Evolutionary conservation across 2,888 invertebrate species (phyloP).

Genomic region (Drosophila barbarae): DNA sequence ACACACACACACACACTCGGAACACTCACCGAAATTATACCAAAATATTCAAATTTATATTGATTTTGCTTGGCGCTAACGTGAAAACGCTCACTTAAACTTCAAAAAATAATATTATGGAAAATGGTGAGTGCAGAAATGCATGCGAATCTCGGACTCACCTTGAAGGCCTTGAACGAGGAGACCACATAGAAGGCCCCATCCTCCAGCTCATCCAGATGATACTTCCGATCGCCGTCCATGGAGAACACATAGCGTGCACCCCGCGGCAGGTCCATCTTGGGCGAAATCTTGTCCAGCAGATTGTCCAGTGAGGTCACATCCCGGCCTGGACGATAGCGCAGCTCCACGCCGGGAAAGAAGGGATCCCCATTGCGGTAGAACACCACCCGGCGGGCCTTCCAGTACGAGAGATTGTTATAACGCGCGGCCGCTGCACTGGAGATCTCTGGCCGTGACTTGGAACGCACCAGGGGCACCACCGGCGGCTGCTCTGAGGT

Average conservation of each 20-base stretch:
- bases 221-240: constrained; percentile 92
- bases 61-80: constrained; percentile 68
- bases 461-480: constrained; percentile 78
- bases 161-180: constrained; percentile 94
- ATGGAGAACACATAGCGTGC: constrained; percentile 95
- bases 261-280: constrained; percentile 92
- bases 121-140: constrained; percentile 17
- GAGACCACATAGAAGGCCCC: constrained; percentile 96
- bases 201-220: constrained; percentile 91
- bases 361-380: constrained; percentile 96
- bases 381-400: constrained; percentile 91
- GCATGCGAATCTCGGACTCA: constrained; percentile 79
- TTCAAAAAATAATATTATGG: constrained; percentile 36
- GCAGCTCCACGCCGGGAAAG: constrained; percentile 92
- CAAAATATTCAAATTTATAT: constrained; percentile 79
- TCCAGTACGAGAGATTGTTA: constrained; percentile 92
- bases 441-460: constrained; percentile 79
- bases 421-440: constrained; percentile 82
- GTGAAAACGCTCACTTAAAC: constrained; percentile 66
- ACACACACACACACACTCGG: constrained; percentile 22
- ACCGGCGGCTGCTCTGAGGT: constrained; percentile 81
- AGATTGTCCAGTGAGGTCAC: constrained; percentile 91
- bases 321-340: constrained; percentile 93
- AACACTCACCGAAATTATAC: constrained; percentile 56
- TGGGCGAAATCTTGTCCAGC: constrained; percentile 91